Base-by-base conservation (phyloP, 2,888 invertebrate species). In the Scaptomyza caliginosa region DNA sequence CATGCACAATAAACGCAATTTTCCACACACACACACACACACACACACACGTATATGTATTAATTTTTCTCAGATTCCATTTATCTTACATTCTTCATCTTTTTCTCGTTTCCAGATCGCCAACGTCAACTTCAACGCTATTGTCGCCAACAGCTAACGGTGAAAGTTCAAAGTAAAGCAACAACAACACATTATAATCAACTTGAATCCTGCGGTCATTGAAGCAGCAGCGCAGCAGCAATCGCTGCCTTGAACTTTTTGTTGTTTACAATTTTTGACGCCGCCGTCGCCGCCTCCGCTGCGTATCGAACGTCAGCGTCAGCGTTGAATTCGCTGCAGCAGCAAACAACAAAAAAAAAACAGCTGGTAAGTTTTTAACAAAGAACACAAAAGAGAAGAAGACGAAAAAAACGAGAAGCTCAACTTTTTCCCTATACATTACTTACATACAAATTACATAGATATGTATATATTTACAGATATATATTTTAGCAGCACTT, bases 1-100 rank as follows among this genome's bases (percentile, higher is more conserved):
- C 46, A 30, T 62, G 57, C 60, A 64, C 76, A 74, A 74, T 71
- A 58, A 71, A 74, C 60, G 58, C 55, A 71, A 75, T 71, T 71
- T 70, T 56, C 51, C 16, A 34, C 32, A 32, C 32, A 6, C 4
- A n/a, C 4, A 30, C n/a, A 10, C 10, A 28, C 26, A 28, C 26
- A 28, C 26, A 28, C 10, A 10, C 24, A 26, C 26, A 30, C 30
- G 30, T 34, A 48, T 56, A n/a, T 28, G 21, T 28, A 30, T 42
- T 23, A 11, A n/a, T 46, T 34, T 51, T 46, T 32, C 24, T 28
- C 23, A 24, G 30, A 19, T 50, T 52, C 48, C 1, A 34, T 38
- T 24, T 30, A 59, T 42, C 43, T 59, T 34, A 16, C 2, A 3
- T 16, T 32, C 34, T 49, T 26, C 26, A 8, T 23, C 19, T 11